A percentile compares a stretch with the other conserved stretches of the same genome.
Evolutionary conservation across 1,140 invertebrate genomes (phyloP).

Genomic region (Papilio dardanus): DNA sequence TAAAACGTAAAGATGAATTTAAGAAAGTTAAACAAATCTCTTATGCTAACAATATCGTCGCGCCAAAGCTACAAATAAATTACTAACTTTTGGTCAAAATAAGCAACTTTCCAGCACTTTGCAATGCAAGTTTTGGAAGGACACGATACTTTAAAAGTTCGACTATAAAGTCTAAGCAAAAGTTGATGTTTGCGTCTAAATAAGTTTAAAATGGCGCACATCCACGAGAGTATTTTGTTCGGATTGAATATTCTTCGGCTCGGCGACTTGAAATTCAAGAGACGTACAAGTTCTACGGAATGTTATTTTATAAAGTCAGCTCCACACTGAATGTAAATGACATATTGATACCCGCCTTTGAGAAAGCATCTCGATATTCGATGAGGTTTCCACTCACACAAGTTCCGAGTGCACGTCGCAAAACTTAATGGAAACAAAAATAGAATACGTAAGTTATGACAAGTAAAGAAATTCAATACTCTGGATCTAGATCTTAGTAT

Average conservation of each 20-base stretch:
- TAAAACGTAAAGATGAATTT: background rate
- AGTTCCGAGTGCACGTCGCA: constrained; percentile 9
- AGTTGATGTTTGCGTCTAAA: constrained; percentile 14
- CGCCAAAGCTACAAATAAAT: background rate
- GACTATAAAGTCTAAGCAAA: background rate
- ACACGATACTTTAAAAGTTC: constrained; percentile 9
- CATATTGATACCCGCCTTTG: constrained; percentile 26
- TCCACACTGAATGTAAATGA: constrained; percentile 29
- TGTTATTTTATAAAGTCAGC: constrained; percentile 34
- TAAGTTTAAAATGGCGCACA: constrained; percentile 30
- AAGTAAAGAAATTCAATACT: background rate
- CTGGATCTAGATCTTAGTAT: background rate
- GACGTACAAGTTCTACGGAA: constrained; percentile 28
- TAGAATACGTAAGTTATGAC: background rate
- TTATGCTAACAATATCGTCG: background rate
- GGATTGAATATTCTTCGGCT: constrained; percentile 32
- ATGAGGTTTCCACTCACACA: constrained; percentile 3
- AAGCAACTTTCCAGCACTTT: background rate
- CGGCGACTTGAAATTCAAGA: constrained; percentile 34
- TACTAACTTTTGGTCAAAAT: background rate
- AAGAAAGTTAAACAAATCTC: too few species aligned
- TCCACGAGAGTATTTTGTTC: background rate
- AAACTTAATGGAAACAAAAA: constrained; percentile 22
- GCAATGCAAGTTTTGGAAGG: constrained; percentile 8
- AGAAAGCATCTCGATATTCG: constrained; percentile 19